Conservation (phyloP, 2,797 vertebrate genomes). For the Eptatretus atami region DNA sequence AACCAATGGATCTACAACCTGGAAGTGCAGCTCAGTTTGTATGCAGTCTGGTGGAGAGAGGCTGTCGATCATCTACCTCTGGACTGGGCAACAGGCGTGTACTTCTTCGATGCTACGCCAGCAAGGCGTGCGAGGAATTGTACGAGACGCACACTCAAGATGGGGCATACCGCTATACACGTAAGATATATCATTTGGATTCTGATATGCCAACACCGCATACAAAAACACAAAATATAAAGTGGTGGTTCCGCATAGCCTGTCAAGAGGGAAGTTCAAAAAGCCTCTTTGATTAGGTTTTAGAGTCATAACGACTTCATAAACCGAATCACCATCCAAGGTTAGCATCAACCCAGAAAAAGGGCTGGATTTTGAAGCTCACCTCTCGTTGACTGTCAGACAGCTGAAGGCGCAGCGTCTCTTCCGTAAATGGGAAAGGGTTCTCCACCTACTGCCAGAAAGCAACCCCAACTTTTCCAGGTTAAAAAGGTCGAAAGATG, state of each 20-base stretch:
- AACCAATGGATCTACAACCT: no score
- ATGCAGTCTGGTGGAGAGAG: constrained; percentile 42
- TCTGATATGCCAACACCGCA: constrained; percentile 20
- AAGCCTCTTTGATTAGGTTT: no score
- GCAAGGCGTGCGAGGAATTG: constrained; percentile 54
- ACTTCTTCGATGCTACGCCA: constrained; percentile 97
- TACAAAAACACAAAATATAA: no score
- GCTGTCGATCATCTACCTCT: constrained; percentile 79
- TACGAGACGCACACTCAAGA: constrained; percentile 60
- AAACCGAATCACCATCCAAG: no score
- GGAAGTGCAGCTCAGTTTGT: constrained; percentile 19
- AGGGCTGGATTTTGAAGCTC: neutral
- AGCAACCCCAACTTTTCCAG: constrained; percentile 61
- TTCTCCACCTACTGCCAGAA: constrained; percentile 40
- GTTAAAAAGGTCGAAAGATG: constrained; percentile 70
- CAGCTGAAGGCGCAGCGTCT: constrained; percentile 89
- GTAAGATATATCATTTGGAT: constrained; percentile 79
- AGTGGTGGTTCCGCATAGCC: no score
- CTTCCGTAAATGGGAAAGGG: constrained; percentile 76
- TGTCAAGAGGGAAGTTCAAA: no score
- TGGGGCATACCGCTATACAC: constrained; percentile 79
- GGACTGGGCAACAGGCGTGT: constrained; percentile 76
- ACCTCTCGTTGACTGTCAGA: constrained; percentile 87
- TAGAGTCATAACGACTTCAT: no score
- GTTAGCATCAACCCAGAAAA: no score